Base-by-base conservation (phyloP, 2,113 vertebrate species). In the Ailuropoda melanoleuca region DNA sequence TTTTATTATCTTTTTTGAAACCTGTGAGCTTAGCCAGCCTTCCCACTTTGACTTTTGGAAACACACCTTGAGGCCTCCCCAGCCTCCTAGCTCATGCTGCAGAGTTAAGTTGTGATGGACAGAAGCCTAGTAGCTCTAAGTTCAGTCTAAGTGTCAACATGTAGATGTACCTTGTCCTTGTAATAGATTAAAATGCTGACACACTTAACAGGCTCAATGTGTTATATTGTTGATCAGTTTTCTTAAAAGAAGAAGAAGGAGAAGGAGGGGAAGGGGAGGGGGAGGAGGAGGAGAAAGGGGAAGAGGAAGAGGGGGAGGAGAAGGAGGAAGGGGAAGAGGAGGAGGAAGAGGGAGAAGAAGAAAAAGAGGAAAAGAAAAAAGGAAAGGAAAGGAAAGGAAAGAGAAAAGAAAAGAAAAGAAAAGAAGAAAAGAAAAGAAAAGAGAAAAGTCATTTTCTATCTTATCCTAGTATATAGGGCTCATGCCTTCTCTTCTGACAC, bases 21-120 rank as follows among this genome's bases (percentile, higher is more conserved):
- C 43, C 64, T 85, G 19, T 82, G 80, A 97, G 77, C 48, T 74
- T 96, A 95, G 55, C 84, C 74, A 92, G 53, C 1, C 37, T 93
- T 62, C n/a, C 26, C 77, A 31, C 46, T n/a, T 14, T 43, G 29
- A 89, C 78, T 87, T 93, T 55, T 56, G 64, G 62, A 82, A 82
- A 53, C 23, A 81, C 66, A 85, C 13, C 34, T 87, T 84, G 82
- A 85, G 43, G 21, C 34, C 86, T 75, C 48, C 24, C 34, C 7
- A 39, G 50, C 1, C 37, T 90, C 37, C 31, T 53, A 83, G 78
- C 37, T 88, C 50, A 72, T 4, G 4, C 13, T 90, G 4, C 46
- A 12, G 2, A 39, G 46, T 1, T 39, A 46, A 70, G 39, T 37
- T 53, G 14, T 83, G 74, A 58, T 75, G 18, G 66, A 50, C 64